phyloP scores from a whole-genome alignment of 2,113 vertebrate genomes.

The Triplophysa dalaica region DNA sequence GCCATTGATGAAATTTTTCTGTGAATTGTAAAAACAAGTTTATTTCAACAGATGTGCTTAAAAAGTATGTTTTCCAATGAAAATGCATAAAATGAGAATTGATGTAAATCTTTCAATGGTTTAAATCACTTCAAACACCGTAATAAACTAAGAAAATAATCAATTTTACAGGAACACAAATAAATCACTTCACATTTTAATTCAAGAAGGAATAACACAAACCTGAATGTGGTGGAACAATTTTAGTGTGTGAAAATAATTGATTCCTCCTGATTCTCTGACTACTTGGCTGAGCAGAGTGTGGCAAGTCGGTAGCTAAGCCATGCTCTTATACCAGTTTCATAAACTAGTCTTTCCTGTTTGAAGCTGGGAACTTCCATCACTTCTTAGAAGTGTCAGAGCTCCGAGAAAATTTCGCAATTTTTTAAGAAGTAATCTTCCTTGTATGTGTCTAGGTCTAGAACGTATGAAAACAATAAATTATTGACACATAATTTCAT shows the following conservation, averaged over 20 bases:
- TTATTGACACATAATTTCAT: neutral
- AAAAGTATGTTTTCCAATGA: too few species aligned
- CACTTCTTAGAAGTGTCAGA: neutral
- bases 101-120: too few species aligned
- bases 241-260: neutral
- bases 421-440: neutral
- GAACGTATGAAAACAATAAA: neutral
- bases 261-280: neutral
- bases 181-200: neutral
- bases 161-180: neutral
- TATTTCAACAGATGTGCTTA: neutral
- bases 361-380: constrained; percentile 33
- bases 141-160: neutral
- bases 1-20: constrained; percentile 63
- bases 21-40: neutral
- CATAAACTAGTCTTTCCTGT: constrained; percentile 24
- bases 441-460: neutral
- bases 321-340: neutral
- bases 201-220: neutral
- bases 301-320: neutral
- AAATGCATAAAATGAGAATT: too few species aligned
- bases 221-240: constrained; percentile 1
- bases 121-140: too few species aligned
- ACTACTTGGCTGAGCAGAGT: neutral
- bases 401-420: neutral